These are phyloP conservation scores for Nibea coibor DNA, from an alignment of 2,113 vertebrate species.

Conservation along the genomic window DNA sequence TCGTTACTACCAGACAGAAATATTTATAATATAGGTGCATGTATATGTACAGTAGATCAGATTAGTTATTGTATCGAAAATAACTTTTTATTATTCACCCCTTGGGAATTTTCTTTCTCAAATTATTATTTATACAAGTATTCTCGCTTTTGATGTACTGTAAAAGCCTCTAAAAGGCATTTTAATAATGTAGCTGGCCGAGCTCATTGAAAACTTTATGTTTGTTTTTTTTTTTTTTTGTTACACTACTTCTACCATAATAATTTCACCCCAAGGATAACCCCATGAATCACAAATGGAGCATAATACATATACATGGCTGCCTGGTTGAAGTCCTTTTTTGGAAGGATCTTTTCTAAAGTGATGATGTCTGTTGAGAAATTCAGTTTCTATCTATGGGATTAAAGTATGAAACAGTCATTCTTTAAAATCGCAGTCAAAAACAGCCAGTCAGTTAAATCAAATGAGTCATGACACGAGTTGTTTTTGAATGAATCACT, in stretches of 20 bases:
- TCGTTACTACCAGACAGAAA: no score
- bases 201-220: no score
- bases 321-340: no score
- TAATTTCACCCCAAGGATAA: no score
- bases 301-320: no score
- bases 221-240: no score
- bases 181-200: not conserved
- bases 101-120: not conserved
- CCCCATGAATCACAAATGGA: no score
- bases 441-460: not conserved
- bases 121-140: not conserved
- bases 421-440: not conserved
- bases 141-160: not conserved
- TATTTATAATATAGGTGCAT: not conserved
- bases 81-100: not conserved
- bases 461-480: not conserved
- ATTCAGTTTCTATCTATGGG: not conserved
- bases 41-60: not conserved
- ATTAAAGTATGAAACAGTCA: constrained; percentile 11
- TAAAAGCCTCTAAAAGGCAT: not conserved
- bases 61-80: not conserved
- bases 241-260: no score
- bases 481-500: constrained; percentile 33
- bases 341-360: not conserved
- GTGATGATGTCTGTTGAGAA: not conserved